These are phyloP conservation scores for Orbicella faveolata DNA, from an alignment of 64 coral and sea anemone genomes.

Conservation along the genomic window DNA sequence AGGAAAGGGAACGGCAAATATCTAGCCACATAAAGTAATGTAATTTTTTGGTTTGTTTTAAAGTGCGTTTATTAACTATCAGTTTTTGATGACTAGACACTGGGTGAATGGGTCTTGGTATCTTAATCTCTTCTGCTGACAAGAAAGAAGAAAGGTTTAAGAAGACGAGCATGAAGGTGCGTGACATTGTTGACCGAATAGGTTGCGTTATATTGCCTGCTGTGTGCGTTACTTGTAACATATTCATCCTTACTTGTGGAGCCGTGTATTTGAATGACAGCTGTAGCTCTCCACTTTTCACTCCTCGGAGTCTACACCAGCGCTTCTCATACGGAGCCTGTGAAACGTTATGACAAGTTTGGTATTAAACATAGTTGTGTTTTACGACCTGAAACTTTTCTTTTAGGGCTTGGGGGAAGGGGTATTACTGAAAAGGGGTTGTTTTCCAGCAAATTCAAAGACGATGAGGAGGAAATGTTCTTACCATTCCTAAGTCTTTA, in stretches of 20 bases:
- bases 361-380: too few relatives aligned
- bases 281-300: conserved; percentile 71
- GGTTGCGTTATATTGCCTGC: background rate
- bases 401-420: too few relatives aligned
- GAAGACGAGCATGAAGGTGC: background rate
- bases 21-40: too few relatives aligned
- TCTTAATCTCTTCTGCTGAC: too few relatives aligned
- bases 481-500: conserved; percentile 52
- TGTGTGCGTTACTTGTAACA: background rate
- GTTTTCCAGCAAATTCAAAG: background rate
- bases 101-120: too few relatives aligned
- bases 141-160: too few relatives aligned
- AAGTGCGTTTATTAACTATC: too few relatives aligned
- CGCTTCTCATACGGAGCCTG: conserved; percentile 45
- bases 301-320: conserved; percentile 57
- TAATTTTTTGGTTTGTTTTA: too few relatives aligned
- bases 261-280: conserved; percentile 58
- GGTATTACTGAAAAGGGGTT: too few relatives aligned
- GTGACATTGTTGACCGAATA: background rate
- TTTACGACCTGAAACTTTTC: too few relatives aligned
- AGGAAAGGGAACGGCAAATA: too few relatives aligned
- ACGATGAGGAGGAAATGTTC: background rate
- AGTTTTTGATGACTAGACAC: too few relatives aligned
- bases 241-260: conserved; percentile 37
- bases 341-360: background rate